Percentiles rank a stretch among this genome's conserved stretches.
Evolutionary conservation across 2,113 vertebrate genomes (phyloP).

Genomic region (Lampris incognitus): DNA sequence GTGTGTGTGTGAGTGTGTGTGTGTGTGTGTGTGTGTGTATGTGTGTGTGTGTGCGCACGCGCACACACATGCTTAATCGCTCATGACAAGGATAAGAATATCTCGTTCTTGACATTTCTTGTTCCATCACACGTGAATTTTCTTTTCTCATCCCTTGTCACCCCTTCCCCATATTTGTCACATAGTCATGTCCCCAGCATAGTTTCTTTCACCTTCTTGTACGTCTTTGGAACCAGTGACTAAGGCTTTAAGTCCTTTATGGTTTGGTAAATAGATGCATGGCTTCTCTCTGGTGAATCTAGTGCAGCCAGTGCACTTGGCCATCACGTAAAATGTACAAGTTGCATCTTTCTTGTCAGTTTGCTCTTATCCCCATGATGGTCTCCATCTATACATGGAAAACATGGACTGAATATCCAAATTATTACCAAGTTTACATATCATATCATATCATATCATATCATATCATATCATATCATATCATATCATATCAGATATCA

Average conservation of each 20-base stretch:
- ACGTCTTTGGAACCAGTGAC: not conserved
- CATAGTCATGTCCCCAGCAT: too few species aligned
- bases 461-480: too few species aligned
- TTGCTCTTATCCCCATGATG: not conserved
- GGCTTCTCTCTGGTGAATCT: not conserved
- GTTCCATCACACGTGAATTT: too few species aligned
- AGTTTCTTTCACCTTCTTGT: too few species aligned
- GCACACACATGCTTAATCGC: too few species aligned
- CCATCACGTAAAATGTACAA: not conserved
- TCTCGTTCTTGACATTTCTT: too few species aligned
- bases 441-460: not conserved
- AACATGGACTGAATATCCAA: not conserved
- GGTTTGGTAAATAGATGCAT: not conserved
- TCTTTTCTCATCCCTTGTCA: not conserved
- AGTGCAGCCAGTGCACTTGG: not conserved
- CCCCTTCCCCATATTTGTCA: not conserved
- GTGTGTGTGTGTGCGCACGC: constrained; percentile 5
- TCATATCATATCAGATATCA: too few species aligned
- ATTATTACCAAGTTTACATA: not conserved
- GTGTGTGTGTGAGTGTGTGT: constrained; percentile 17
- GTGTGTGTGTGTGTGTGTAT: too few species aligned
- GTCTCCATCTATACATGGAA: not conserved
- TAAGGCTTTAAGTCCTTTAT: not conserved
- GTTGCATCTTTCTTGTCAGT: not conserved
- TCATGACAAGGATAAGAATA: too few species aligned